A percentile compares a stretch with the other conserved stretches of the same genome.
Conservation (phyloP, 2,797 vertebrate species). For the Podargus strigoides region DNA sequence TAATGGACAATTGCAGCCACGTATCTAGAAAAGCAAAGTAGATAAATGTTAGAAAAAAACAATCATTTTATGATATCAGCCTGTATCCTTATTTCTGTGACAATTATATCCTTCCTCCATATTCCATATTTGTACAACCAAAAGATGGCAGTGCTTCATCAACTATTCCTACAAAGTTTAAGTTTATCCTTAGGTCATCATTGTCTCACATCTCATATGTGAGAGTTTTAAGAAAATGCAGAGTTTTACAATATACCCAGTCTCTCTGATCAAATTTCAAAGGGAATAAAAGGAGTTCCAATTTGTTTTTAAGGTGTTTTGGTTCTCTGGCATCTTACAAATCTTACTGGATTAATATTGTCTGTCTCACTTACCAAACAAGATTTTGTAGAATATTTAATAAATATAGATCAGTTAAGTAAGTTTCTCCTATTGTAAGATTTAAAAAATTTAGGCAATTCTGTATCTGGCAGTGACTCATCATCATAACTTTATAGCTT, state of each 20-base stretch:
- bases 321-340: not conserved
- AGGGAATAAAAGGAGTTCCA: not conserved
- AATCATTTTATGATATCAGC: not conserved
- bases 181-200: slow-evolving; percentile 21
- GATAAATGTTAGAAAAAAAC: not conserved
- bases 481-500: not conserved
- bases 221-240: slow-evolving; percentile 27
- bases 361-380: not conserved
- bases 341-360: not conserved
- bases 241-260: not conserved
- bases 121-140: slow-evolving; percentile 68
- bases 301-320: not conserved
- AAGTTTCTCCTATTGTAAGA: not conserved
- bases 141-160: slow-evolving; percentile 81
- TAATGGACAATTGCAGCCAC: not conserved
- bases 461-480: not conserved
- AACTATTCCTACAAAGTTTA: slow-evolving; percentile 59
- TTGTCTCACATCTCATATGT: not conserved
- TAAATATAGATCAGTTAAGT: not conserved
- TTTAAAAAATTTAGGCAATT: not conserved
- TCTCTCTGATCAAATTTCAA: not conserved
- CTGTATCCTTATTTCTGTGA: not conserved
- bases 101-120: slow-evolving; percentile 22
- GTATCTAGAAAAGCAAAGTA: not conserved
- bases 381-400: not conserved